phyloP scores from a whole-genome alignment of 1,140 invertebrate genomes.

The Aphidius ervi region DNA sequence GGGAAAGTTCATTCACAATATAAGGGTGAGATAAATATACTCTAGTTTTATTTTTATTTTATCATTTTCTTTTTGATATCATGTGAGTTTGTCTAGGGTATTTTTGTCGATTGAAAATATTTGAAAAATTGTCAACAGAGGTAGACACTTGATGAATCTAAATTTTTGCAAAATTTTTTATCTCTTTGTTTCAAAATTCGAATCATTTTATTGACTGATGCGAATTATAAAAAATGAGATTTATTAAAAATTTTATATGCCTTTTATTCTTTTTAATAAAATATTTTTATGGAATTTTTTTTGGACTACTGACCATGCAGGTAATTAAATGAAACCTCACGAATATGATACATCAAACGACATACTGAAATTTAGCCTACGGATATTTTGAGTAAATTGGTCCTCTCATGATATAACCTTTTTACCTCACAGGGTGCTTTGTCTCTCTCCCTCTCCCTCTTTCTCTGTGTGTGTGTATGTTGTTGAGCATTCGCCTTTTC shows the following conservation, averaged over 20 bases:
- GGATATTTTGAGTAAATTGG: neutral
- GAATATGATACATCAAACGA: conserved; percentile 27
- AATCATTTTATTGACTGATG: too few species aligned
- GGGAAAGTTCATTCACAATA: conserved; percentile 1
- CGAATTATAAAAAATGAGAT: too few species aligned
- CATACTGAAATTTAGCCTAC: neutral
- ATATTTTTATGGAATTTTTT: too few species aligned
- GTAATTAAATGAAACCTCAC: conserved; percentile 29
- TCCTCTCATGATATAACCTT: neutral
- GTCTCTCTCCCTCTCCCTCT: too few species aligned
- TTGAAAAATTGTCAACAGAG: conserved; percentile 14
- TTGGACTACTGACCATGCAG: too few species aligned
- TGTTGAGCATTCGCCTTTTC: neutral
- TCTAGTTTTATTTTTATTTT: neutral
- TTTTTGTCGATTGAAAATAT: neutral
- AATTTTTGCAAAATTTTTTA: neutral
- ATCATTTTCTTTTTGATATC: neutral
- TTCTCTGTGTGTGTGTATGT: too few species aligned
- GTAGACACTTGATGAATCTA: conserved; percentile 20
- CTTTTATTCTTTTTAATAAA: too few species aligned
- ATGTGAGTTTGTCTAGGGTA: neutral
- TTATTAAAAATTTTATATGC: too few species aligned
- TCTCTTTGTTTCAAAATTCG: too few species aligned
- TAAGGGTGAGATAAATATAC: conserved; percentile 9
- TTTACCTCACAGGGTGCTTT: neutral